Evolutionary conservation across 2,113 vertebrate genomes (phyloP).

Genomic region (Rhizomys pruinosus): DNA sequence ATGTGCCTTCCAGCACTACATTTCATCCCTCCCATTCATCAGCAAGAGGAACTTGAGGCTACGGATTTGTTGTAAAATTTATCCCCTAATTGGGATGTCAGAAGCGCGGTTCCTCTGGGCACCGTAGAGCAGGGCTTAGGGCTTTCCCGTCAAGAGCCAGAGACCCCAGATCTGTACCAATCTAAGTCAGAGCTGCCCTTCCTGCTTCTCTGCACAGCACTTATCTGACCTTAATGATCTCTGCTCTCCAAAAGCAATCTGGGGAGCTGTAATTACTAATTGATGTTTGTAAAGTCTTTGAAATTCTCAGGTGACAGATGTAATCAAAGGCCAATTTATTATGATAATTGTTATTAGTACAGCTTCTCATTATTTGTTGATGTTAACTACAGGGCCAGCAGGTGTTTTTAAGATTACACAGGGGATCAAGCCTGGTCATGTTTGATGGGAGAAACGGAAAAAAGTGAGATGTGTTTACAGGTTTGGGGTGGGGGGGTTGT

Average conservation of each 20-base stretch:
- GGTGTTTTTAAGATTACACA: constrained; percentile 56
- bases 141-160: background rate
- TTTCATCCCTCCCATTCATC: background rate
- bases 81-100: constrained; percentile 50
- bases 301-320: constrained; percentile 75
- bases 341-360: constrained; percentile 76
- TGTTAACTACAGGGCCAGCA: constrained; percentile 61
- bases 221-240: constrained; percentile 68
- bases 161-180: background rate
- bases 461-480: background rate
- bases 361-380: constrained; percentile 71
- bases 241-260: constrained; percentile 40
- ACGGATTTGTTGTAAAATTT: background rate
- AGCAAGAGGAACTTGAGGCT: background rate
- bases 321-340: constrained; percentile 67
- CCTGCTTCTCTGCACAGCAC: constrained; percentile 3
- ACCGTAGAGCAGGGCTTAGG: background rate
- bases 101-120: constrained; percentile 3
- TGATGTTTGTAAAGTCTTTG: constrained; percentile 70
- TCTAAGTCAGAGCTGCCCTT: background rate
- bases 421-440: background rate
- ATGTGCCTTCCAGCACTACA: background rate
- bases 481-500: background rate
- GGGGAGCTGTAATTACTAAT: constrained; percentile 65
- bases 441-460: background rate